These are phyloP conservation scores for Microhierax caerulescens DNA, from an alignment of 2,797 vertebrate species.

Conservation along the genomic window DNA sequence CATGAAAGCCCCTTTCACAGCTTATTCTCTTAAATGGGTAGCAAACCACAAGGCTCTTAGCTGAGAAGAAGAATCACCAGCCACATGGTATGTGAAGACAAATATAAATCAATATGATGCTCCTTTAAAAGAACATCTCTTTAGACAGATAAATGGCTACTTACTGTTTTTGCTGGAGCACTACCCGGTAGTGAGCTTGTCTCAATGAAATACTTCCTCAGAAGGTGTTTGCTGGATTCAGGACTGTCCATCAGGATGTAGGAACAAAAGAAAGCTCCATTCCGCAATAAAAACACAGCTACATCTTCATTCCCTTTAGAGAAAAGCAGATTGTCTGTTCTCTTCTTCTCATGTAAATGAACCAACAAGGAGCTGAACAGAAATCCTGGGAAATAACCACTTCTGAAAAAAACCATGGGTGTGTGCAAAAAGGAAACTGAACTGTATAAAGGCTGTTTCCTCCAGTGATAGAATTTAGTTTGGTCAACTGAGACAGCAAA, in stretches of 20 bases:
- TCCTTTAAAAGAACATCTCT: not conserved
- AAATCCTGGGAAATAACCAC: constrained; percentile 46
- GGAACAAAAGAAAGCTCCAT: constrained; percentile 91
- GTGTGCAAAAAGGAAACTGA: constrained; percentile 21
- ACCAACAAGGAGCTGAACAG: constrained; percentile 3
- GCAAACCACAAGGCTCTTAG: not conserved
- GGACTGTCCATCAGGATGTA: constrained; percentile 93
- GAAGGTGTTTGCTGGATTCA: constrained; percentile 83
- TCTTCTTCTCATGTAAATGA: not conserved
- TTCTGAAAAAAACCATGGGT: constrained; percentile 22
- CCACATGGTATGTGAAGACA: not conserved
- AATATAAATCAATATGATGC: not conserved
- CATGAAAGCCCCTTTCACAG: not conserved
- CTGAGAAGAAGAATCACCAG: not conserved
- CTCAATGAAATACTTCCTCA: constrained; percentile 83
- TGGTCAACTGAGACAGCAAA: constrained; percentile 17
- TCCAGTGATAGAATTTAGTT: not conserved
- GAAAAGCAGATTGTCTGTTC: not conserved
- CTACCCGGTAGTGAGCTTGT: constrained; percentile 20
- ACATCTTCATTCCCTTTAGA: constrained; percentile 87
- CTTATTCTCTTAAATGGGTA: not conserved
- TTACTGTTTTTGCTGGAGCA: constrained; percentile 68
- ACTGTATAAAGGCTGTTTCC: constrained; percentile 4
- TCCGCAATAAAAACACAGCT: constrained; percentile 86
- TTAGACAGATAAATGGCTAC: constrained; percentile 11